Evolutionary conservation across 2,797 vertebrate genomes (phyloP).

Genomic region (Ambastaia sidthimunki): DNA sequence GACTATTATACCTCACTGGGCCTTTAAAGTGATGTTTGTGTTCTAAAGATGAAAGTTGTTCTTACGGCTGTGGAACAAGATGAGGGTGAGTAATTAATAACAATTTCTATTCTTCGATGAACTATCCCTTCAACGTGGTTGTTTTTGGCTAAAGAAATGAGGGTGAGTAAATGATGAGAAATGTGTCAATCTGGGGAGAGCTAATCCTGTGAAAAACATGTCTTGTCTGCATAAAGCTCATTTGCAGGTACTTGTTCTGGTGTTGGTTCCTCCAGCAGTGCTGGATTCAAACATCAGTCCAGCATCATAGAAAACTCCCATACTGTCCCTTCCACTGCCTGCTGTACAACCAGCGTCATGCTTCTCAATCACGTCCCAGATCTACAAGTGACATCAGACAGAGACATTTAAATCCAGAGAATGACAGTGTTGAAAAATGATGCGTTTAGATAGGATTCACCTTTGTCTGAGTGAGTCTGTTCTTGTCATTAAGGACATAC

Average conservation of each 20-base stretch:
- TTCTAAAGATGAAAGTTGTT: too few species aligned
- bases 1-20: too few species aligned
- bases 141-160: too few species aligned
- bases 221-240: too few species aligned
- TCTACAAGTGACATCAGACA: constrained; percentile 61
- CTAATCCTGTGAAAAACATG: too few species aligned
- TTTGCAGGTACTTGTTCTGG: constrained; percentile 58
- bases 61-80: too few species aligned
- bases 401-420: not conserved
- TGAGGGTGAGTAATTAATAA: too few species aligned
- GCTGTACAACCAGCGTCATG: constrained; percentile 80
- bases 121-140: too few species aligned
- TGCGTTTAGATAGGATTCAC: constrained; percentile 52
- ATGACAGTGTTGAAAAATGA: not conserved
- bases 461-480: constrained; percentile 76
- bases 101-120: too few species aligned
- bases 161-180: too few species aligned
- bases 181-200: too few species aligned
- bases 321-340: constrained; percentile 75
- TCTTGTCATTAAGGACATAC: constrained; percentile 75
- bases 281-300: constrained; percentile 74
- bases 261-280: constrained; percentile 51
- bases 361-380: constrained; percentile 79
- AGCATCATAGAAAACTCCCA: constrained; percentile 79
- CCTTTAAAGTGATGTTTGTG: too few species aligned